phyloP scores from a whole-genome alignment of 2,888 invertebrate species.

The Nemoura dubitans region DNA sequence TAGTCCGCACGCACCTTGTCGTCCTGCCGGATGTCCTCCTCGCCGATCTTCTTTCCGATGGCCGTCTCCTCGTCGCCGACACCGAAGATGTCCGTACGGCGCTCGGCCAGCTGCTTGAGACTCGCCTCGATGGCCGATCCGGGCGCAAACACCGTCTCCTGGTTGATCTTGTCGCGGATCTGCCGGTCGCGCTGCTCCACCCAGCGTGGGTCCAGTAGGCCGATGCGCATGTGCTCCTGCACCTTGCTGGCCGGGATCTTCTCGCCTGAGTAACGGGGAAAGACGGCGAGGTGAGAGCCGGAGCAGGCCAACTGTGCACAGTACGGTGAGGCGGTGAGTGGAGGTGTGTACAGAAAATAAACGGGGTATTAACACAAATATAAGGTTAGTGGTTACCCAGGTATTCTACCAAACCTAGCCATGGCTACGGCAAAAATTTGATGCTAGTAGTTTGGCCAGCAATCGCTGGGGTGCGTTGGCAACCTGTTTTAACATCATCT shows the following conservation, averaged over 20 bases:
- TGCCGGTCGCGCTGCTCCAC: conserved; percentile 95
- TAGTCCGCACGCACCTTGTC: conserved; percentile 64
- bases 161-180: conserved; percentile 87
- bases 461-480: no score
- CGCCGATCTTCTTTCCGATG: conserved; percentile 98
- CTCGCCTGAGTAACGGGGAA: conserved; percentile 77
- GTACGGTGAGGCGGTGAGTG: no score
- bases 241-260: conserved; percentile 97
- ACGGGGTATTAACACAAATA: no score
- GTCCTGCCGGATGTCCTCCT: conserved; percentile 82
- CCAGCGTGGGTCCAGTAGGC: conserved; percentile 95
- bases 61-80: conserved; percentile 98
- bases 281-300: no score
- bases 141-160: conserved; percentile 69
- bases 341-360: no score
- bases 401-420: no score
- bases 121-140: conserved; percentile 95
- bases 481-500: no score
- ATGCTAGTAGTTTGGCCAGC: no score
- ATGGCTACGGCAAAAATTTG: no score
- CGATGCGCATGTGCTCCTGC: conserved; percentile 97
- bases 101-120: conserved; percentile 93
- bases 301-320: no score
- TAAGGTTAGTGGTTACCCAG: no score
- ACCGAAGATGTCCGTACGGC: conserved; percentile 99